Percentiles rank a stretch among this genome's conserved stretches.
Evolutionary conservation across 2,797 vertebrate species (phyloP).

Genomic region (Nannoperca obscura): DNA sequence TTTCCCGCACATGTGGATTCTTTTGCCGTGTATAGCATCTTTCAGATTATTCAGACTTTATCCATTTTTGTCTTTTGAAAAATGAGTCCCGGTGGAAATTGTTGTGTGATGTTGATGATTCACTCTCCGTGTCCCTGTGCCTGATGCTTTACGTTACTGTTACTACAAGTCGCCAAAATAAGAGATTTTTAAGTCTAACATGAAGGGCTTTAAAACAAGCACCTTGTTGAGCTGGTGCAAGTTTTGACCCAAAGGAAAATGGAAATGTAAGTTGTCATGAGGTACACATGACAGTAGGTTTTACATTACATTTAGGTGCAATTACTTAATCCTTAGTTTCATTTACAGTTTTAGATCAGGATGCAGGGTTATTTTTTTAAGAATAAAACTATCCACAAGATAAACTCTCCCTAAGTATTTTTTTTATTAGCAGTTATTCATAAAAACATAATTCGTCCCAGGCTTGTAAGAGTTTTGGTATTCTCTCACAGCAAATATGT

Average conservation of each 20-base stretch:
- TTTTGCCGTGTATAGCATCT: neutral
- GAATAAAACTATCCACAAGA: neutral
- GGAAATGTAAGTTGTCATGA: neutral
- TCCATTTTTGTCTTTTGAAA: neutral
- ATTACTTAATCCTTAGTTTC: neutral
- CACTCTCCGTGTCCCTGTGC: neutral
- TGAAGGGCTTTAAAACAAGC: neutral
- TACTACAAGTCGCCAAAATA: neutral
- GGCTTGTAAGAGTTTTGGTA: neutral
- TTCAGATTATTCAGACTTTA: neutral
- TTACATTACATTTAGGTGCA: neutral
- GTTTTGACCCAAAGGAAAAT: neutral
- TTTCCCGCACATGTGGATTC: neutral
- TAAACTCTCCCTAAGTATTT: neutral
- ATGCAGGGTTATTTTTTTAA: neutral
- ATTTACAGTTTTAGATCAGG: neutral
- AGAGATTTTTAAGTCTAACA: neutral
- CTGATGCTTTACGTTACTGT: neutral
- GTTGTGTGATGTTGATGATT: neutral
- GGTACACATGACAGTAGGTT: neutral
- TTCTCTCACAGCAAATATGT: neutral
- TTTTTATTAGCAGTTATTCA: neutral
- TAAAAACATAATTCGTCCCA: neutral
- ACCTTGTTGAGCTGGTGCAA: neutral
- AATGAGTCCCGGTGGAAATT: neutral